Evolutionary conservation across 2,113 vertebrate genomes (phyloP).

Genomic region (Atherinomorus stipes): DNA sequence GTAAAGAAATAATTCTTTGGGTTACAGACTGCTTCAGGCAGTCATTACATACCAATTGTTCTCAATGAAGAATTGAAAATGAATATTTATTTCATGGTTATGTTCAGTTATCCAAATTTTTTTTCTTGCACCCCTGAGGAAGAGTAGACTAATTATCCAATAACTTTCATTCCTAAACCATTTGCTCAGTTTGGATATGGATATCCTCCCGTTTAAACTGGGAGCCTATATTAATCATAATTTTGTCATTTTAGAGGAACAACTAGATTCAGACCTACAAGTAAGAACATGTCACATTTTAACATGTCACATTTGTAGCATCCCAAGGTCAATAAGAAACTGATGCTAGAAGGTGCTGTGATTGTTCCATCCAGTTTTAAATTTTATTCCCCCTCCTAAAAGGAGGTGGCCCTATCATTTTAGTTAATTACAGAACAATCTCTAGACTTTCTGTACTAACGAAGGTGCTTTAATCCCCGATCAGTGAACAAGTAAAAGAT

Average conservation of each 20-base stretch:
- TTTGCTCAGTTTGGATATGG: neutral
- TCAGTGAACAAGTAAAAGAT: too few species aligned
- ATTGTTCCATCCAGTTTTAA: too few species aligned
- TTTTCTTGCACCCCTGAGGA: neutral
- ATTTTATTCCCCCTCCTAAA: too few species aligned
- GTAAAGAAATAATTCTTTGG: neutral
- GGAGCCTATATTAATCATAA: neutral
- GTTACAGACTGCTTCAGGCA: neutral
- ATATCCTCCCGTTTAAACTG: neutral
- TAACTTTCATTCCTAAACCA: neutral
- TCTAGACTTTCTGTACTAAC: too few species aligned
- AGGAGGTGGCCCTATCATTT: too few species aligned
- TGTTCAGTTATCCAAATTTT: constrained; percentile 2
- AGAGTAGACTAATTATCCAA: neutral
- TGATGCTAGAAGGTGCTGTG: too few species aligned
- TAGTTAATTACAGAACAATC: too few species aligned
- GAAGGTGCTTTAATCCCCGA: too few species aligned
- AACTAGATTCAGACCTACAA: neutral
- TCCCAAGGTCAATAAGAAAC: too few species aligned
- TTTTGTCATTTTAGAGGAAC: neutral
- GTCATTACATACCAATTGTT: neutral
- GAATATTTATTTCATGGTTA: constrained; percentile 2
- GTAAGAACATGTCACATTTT: neutral
- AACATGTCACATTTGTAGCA: too few species aligned
- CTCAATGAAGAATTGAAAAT: neutral